Conservation (phyloP, 2,797 vertebrate species). For the Gadopsis bispinosus region DNA sequence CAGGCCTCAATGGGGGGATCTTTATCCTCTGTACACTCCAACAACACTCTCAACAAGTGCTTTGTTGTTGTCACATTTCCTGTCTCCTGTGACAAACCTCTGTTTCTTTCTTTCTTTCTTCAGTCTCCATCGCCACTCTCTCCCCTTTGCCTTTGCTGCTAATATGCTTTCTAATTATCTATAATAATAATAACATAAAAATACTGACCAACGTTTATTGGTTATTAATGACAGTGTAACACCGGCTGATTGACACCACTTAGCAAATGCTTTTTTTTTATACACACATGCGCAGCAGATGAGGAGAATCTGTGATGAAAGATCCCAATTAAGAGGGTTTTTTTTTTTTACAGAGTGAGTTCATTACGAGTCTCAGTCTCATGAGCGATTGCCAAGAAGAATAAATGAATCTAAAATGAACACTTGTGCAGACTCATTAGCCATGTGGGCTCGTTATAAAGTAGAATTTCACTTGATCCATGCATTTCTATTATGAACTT, state of each 20-base stretch:
- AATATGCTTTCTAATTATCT: slow-evolving; percentile 17
- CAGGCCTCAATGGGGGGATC: slow-evolving; percentile 23
- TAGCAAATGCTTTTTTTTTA: not conserved
- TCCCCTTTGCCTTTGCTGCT: not conserved
- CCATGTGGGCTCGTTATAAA: slow-evolving; percentile 44
- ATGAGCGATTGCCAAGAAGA: slow-evolving; percentile 24
- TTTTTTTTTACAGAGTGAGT: slow-evolving; percentile 16
- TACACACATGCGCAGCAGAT: not conserved
- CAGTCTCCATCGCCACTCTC: not conserved
- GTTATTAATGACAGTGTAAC: slow-evolving; percentile 16
- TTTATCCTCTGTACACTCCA: not conserved
- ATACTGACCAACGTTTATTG: slow-evolving; percentile 1
- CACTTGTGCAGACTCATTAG: slow-evolving; percentile 44
- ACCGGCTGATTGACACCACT: slow-evolving; percentile 29
- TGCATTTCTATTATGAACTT: slow-evolving; percentile 38
- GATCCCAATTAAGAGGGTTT: slow-evolving; percentile 32
- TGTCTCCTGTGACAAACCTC: slow-evolving; percentile 13
- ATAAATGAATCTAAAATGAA: slow-evolving; percentile 47
- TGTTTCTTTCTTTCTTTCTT: not conserved
- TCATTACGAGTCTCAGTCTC: slow-evolving; percentile 39
- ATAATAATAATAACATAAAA: not conserved
- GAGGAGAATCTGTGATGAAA: slow-evolving; percentile 17
- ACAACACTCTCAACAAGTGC: not conserved
- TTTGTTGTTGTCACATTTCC: slow-evolving; percentile 24
- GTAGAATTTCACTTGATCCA: slow-evolving; percentile 24